Percentiles rank a stretch among this genome's conserved stretches.
These are phyloP conservation scores for Hycleus phaleratus DNA, from an alignment of 1,140 invertebrate genomes.

Conservation along the genomic window DNA sequence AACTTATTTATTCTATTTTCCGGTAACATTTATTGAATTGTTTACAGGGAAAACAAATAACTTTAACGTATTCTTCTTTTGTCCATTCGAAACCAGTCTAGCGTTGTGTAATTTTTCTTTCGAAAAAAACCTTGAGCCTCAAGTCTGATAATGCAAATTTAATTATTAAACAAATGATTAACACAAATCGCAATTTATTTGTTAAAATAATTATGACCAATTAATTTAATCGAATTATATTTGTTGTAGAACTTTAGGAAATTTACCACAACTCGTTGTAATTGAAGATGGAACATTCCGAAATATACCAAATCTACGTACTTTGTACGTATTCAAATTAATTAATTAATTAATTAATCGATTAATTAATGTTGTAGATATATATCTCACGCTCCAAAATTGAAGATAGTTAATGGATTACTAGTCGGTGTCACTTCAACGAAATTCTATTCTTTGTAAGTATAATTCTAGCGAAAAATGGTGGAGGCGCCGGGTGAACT, in stretches of 20 bases:
- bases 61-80: no score
- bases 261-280: slow-evolving; percentile 40
- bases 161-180: no score
- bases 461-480: slow-evolving; percentile 24
- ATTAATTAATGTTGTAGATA: slow-evolving; percentile 32
- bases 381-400: slow-evolving; percentile 45
- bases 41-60: no score
- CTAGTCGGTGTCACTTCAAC: slow-evolving; percentile 41
- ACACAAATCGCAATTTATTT: no score
- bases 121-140: no score
- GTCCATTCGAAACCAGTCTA: no score
- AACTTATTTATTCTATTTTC: no score
- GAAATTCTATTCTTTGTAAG: slow-evolving; percentile 46
- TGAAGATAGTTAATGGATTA: slow-evolving; percentile 40
- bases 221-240: no score
- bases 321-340: slow-evolving; percentile 38
- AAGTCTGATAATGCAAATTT: no score
- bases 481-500: background rate
- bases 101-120: no score
- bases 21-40: no score
- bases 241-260: slow-evolving; percentile 28
- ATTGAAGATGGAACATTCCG: slow-evolving; percentile 45
- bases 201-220: no score
- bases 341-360: background rate
- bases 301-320: slow-evolving; percentile 41